phyloP scores from a whole-genome alignment of 2,888 invertebrate species.

The Eristalis tenax region DNA sequence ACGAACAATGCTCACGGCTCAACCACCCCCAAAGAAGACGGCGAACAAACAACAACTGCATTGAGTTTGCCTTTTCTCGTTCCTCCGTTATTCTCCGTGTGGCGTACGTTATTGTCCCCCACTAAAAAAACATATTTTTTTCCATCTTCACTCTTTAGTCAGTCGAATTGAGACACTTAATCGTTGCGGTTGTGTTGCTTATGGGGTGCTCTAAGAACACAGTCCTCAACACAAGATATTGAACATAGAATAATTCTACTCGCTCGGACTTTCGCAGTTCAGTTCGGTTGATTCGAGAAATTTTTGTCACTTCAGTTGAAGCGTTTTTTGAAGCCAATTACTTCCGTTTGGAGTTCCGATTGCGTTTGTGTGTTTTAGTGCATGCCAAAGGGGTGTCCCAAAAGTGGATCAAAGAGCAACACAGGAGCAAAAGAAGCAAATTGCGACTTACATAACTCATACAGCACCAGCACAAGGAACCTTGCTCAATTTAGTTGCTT shows the following conservation, averaged over 20 bases:
- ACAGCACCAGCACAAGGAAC: constrained; percentile 20
- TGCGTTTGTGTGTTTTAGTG: constrained; percentile 2
- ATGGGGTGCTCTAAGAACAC: not conserved
- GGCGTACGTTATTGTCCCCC: constrained; percentile 11
- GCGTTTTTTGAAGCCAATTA: not conserved
- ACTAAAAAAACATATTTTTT: constrained; percentile 2
- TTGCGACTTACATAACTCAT: constrained; percentile 67
- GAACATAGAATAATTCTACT: constrained; percentile 7
- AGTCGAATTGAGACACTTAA: constrained; percentile 52
- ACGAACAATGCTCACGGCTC: not conserved
- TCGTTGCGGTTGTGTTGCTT: constrained; percentile 35
- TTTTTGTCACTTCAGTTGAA: not conserved
- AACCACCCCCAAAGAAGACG: constrained; percentile 7
- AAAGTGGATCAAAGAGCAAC: constrained; percentile 40
- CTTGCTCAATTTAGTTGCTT: constrained; percentile 14
- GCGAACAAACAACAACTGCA: constrained; percentile 30
- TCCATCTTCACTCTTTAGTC: not conserved
- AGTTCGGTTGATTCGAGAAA: constrained; percentile 13
- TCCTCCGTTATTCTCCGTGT: constrained; percentile 25
- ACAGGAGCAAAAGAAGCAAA: constrained; percentile 7
- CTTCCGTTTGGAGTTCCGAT: not conserved
- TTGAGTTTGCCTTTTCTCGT: constrained; percentile 27
- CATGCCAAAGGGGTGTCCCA: not conserved
- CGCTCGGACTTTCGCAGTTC: not conserved
- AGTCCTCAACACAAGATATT: not conserved